Evolutionary conservation across 1,140 invertebrate genomes (phyloP).

Genomic region (Lithobius niger): DNA sequence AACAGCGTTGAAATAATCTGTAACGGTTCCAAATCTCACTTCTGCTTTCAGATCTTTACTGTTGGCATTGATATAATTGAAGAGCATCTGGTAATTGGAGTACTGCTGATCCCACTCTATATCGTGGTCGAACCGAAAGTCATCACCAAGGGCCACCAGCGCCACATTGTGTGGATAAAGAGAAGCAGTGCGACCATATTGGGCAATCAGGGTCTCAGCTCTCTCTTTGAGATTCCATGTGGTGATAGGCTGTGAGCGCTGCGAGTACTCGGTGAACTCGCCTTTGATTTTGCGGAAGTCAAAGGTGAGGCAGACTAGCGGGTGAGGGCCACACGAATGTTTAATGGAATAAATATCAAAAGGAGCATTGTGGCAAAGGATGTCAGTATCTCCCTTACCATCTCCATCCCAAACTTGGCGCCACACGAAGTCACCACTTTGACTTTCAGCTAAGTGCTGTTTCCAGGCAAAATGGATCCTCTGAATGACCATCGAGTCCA

Average conservation of each 20-base stretch:
- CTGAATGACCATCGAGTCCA: conserved; percentile 45
- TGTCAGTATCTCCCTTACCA: conserved; percentile 27
- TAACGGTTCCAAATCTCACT: conserved; percentile 73
- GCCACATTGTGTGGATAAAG: conserved; percentile 79
- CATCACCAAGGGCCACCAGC: conserved; percentile 77
- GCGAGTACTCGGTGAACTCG: conserved; percentile 78
- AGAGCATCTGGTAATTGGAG: conserved; percentile 71
- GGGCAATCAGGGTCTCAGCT: conserved; percentile 68
- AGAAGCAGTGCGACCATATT: conserved; percentile 73
- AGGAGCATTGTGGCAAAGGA: conserved; percentile 80
- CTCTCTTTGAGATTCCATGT: conserved; percentile 67
- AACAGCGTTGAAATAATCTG: conserved; percentile 74
- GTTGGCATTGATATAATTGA: conserved; percentile 65
- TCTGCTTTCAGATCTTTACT: conserved; percentile 31
- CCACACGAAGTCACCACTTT: conserved; percentile 78
- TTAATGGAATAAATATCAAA: conserved; percentile 94
- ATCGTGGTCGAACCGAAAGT: conserved; percentile 74
- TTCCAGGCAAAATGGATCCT: conserved; percentile 55
- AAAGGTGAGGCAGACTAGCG: conserved; percentile 64
- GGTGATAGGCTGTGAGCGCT: conserved; percentile 66
- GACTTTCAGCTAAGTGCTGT: conserved; percentile 69
- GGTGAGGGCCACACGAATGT: conserved; percentile 80
- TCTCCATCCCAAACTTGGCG: conserved; percentile 59
- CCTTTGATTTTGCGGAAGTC: conserved; percentile 77
- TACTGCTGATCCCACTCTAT: conserved; percentile 89